Conservation (phyloP, 2,113 vertebrate species). For the Nicator chloris region DNA sequence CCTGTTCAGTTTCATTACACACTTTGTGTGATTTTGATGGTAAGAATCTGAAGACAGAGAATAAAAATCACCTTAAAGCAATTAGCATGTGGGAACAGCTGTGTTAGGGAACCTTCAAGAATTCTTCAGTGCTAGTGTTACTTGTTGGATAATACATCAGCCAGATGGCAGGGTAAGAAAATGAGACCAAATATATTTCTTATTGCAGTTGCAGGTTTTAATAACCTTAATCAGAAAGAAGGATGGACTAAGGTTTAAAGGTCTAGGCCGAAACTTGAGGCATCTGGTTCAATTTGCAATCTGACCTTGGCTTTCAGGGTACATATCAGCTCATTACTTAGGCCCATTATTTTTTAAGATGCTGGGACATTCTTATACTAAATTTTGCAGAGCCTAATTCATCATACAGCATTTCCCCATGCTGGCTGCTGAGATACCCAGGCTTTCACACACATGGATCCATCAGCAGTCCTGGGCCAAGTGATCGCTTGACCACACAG, state of each 20-base stretch:
- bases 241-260: constrained; percentile 3
- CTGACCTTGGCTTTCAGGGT: not conserved
- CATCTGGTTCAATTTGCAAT: not conserved
- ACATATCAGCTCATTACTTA: not conserved
- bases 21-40: constrained; percentile 46
- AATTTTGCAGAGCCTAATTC: not conserved
- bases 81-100: constrained; percentile 41
- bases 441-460: not conserved
- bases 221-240: not conserved
- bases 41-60: constrained; percentile 38
- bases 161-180: constrained; percentile 36
- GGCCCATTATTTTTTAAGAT: not conserved
- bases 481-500: not conserved
- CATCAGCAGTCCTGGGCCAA: not conserved
- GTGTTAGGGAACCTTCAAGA: constrained; percentile 35
- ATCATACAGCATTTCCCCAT: not conserved
- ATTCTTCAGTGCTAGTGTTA: constrained; percentile 1
- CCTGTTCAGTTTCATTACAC: constrained; percentile 31
- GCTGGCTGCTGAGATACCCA: not conserved
- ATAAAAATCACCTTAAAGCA: constrained; percentile 44
- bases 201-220: not conserved
- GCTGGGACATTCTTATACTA: not conserved
- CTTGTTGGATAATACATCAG: constrained; percentile 37
- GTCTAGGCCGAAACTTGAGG: not conserved
- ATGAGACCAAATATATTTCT: constrained; percentile 12